These are phyloP conservation scores for Simalia tracyae DNA, from an alignment of 2,797 vertebrate genomes.

Conservation along the genomic window DNA sequence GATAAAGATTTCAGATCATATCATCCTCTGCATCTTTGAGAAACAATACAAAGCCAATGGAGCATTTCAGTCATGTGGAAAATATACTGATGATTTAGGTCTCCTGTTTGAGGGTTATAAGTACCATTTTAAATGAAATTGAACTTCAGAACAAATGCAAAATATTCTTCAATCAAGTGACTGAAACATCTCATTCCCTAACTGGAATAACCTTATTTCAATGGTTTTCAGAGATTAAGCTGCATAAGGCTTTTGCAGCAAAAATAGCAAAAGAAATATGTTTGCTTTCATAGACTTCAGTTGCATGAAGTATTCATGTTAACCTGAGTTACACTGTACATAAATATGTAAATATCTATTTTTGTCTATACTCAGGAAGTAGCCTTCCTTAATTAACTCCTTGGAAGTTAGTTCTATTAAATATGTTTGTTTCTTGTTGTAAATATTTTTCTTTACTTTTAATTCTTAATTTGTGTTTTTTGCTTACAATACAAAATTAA, in stretches of 20 bases:
- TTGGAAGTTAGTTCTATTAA: not conserved
- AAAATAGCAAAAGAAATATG: no score
- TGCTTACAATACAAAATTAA: not conserved
- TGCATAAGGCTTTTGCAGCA: not conserved
- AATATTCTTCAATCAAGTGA: not conserved
- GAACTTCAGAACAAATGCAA: not conserved
- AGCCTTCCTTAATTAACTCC: not conserved
- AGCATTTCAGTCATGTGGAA: not conserved
- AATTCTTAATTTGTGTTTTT: not conserved
- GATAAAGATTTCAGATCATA: not conserved
- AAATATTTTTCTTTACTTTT: not conserved
- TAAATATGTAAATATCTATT: not conserved
- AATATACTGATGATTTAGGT: not conserved
- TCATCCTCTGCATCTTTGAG: not conserved
- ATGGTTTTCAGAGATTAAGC: not conserved
- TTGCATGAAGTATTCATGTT: not conserved
- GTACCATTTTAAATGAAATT: not conserved
- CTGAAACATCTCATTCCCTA: not conserved
- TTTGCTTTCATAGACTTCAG: not conserved
- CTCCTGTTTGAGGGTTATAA: not conserved
- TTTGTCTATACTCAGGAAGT: not conserved
- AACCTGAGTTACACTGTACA: not conserved
- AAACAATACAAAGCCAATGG: not conserved
- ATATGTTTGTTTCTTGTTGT: not conserved
- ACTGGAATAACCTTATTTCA: not conserved